A percentile compares a stretch with the other conserved stretches of the same genome.
Conservation (phyloP, 1,140 invertebrate species). For the Drosophila yakuba region DNA sequence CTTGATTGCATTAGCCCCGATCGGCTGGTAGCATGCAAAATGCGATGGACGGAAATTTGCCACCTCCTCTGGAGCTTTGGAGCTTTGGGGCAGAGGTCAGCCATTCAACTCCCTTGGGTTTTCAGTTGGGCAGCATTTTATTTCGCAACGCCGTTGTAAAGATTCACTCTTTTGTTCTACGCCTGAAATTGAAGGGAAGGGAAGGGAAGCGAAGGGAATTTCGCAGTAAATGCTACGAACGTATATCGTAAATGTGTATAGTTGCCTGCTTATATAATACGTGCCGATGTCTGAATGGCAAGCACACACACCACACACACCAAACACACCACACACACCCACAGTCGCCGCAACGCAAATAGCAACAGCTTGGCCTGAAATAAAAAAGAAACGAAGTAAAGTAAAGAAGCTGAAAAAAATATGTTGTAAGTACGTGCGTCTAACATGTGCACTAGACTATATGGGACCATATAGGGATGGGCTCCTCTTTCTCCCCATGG, state of each 20-base stretch:
- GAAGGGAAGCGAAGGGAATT: neutral
- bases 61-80: too few species aligned
- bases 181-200: neutral
- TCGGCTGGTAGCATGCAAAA: conserved; percentile 44
- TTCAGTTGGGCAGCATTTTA: conserved; percentile 34
- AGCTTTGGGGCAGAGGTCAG: neutral
- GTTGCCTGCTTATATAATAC: conserved; percentile 55
- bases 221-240: conserved; percentile 5
- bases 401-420: conserved; percentile 16
- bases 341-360: conserved; percentile 35
- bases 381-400: conserved; percentile 13
- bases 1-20: conserved; percentile 61
- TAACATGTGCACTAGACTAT: conserved; percentile 36
- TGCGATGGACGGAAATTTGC: neutral
- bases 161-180: conserved; percentile 40
- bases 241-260: conserved; percentile 7
- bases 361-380: conserved; percentile 68
- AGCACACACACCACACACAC: conserved; percentile 1
- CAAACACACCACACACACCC: neutral
- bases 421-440: conserved; percentile 58
- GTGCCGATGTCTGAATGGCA: conserved; percentile 63
- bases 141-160: conserved; percentile 40
- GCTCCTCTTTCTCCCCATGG: neutral
- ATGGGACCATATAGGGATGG: conserved; percentile 25
- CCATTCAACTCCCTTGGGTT: conserved; percentile 27